Conservation (phyloP, 2,888 invertebrate genomes). For the Andrena fulva region DNA sequence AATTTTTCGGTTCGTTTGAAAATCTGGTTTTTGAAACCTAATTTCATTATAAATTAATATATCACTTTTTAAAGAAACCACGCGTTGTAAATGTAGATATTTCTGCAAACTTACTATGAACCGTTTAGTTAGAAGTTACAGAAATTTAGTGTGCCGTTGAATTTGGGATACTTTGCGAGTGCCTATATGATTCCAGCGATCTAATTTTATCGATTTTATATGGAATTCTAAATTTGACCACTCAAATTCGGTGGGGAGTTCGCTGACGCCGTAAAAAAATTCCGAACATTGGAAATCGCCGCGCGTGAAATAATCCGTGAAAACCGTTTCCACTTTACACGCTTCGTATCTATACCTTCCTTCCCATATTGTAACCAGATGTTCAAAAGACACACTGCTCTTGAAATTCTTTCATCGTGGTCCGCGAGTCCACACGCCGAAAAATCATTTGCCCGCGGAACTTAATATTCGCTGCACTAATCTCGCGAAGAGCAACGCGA, state of each 20-base stretch:
- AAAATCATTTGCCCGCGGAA: background rate
- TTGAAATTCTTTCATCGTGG: conserved; percentile 23
- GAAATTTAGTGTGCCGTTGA: background rate
- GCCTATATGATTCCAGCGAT: conserved; percentile 2
- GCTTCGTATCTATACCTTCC: conserved; percentile 12
- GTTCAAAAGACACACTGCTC: conserved; percentile 24
- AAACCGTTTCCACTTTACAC: conserved; percentile 19
- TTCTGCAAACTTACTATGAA: too few species aligned
- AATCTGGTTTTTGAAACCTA: too few species aligned
- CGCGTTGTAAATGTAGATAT: too few species aligned
- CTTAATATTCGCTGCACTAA: background rate
- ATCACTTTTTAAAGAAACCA: too few species aligned
- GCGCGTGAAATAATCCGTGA: conserved; percentile 14
- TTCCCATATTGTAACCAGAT: conserved; percentile 53
- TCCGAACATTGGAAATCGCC: conserved; percentile 25
- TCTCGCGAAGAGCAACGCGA: background rate
- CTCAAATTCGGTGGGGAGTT: conserved; percentile 15
- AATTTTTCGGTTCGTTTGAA: background rate
- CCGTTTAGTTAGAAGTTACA: background rate
- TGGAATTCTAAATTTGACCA: conserved; percentile 37
- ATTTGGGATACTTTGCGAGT: background rate
- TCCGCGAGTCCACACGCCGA: background rate
- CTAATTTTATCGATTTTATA: conserved; percentile 43
- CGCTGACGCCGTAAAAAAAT: conserved; percentile 23
- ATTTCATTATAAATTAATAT: too few species aligned